phyloP scores from a whole-genome alignment of 1,140 invertebrate species.

The Hormaphis cornu region DNA sequence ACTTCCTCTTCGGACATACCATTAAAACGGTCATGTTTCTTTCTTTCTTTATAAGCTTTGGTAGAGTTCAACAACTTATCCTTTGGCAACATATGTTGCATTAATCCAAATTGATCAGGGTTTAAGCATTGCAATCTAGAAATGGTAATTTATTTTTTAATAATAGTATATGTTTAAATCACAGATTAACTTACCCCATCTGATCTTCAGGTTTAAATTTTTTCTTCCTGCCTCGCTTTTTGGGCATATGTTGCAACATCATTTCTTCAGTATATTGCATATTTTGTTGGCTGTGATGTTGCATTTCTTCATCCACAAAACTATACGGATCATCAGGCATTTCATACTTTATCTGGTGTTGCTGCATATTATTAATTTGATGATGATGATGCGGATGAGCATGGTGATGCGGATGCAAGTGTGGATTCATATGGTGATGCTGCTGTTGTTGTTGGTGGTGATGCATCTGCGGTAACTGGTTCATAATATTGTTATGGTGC shows the following conservation, averaged over 20 bases:
- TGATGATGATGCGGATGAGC: conserved; percentile 36
- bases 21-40: conserved; percentile 93
- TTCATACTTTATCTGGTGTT: conserved; percentile 50
- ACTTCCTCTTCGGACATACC: conserved; percentile 96
- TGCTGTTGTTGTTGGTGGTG: conserved; percentile 33
- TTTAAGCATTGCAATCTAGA: conserved; percentile 24
- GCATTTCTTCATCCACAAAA: conserved; percentile 65
- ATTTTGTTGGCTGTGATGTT: conserved; percentile 11
- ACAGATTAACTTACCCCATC: not conserved
- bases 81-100: conserved; percentile 25
- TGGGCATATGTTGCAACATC: conserved; percentile 53
- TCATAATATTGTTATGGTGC: conserved; percentile 31
- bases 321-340: conserved; percentile 64
- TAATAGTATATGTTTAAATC: not conserved
- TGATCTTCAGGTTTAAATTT: conserved; percentile 52
- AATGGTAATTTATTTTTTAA: not conserved
- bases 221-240: conserved; percentile 72
- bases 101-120: conserved; percentile 22
- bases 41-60: conserved; percentile 69
- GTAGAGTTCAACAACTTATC: not conserved
- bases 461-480: conserved; percentile 21
- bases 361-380: conserved; percentile 34
- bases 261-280: conserved; percentile 39
- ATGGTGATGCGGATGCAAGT: conserved; percentile 38
- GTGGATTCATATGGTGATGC: conserved; percentile 10